Conservation (phyloP, 2,797 vertebrate species). For the Geotrypetes seraphini region DNA sequence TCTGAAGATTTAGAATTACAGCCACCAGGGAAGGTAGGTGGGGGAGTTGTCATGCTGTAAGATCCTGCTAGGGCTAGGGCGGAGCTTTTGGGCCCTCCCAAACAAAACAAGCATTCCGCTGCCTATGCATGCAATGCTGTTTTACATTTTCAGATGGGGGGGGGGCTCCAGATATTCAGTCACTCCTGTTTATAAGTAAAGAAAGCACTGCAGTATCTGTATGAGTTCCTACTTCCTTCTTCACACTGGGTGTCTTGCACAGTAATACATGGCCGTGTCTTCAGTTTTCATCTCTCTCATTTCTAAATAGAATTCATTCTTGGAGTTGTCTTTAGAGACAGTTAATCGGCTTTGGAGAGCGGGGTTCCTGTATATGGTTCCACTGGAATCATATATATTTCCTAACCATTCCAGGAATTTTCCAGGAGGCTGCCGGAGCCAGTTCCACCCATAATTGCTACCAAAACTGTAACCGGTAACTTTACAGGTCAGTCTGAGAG, state of each 20-base stretch:
- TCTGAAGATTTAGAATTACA: too few species aligned
- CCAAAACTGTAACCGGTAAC: not conserved
- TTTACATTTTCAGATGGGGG: too few species aligned
- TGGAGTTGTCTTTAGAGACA: slow-evolving; percentile 25
- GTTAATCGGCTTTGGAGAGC: slow-evolving; percentile 9
- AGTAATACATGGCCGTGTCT: not conserved
- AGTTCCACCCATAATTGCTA: not conserved
- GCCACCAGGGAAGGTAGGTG: too few species aligned
- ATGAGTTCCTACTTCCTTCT: not conserved
- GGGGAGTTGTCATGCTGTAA: too few species aligned
- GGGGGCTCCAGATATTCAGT: too few species aligned
- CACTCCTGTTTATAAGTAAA: too few species aligned
- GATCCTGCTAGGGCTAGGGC: too few species aligned
- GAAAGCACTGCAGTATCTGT: too few species aligned
- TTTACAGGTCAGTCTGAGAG: not conserved
- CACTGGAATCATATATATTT: not conserved
- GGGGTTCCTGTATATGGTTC: too few species aligned
- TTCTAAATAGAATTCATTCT: slow-evolving; percentile 16
- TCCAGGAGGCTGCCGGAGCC: not conserved
- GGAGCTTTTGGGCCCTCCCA: too few species aligned
- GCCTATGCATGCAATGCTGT: too few species aligned
- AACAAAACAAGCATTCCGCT: too few species aligned
- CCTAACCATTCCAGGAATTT: not conserved
- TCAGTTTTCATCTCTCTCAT: not conserved
- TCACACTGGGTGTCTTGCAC: not conserved